These are phyloP conservation scores for Dasysyrphus tricinctus DNA, from an alignment of 2,888 invertebrate species.

Conservation along the genomic window DNA sequence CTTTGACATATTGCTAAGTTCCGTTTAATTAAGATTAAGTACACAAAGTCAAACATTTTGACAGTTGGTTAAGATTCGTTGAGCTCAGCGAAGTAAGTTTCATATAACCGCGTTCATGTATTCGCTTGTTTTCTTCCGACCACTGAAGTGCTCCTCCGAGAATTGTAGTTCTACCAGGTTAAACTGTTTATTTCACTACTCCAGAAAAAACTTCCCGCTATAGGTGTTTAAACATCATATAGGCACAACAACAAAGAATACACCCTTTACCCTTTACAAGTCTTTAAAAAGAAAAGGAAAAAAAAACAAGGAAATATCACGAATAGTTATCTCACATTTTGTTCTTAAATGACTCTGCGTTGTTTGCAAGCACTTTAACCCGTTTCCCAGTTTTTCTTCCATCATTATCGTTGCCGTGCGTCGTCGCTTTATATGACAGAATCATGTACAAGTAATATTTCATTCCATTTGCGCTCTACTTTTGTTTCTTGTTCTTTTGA, in stretches of 20 bases:
- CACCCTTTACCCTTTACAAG: not conserved
- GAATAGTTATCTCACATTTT: conserved; percentile 52
- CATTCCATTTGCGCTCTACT: conserved; percentile 35
- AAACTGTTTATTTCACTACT: not conserved
- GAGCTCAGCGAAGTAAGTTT: too few relatives aligned
- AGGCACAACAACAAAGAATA: not conserved
- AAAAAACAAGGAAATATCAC: conserved; percentile 15
- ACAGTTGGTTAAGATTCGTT: not conserved
- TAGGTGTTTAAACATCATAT: not conserved
- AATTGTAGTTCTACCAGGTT: too few relatives aligned
- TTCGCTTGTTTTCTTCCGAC: not conserved
- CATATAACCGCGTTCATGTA: too few relatives aligned
- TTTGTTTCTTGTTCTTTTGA: conserved; percentile 33
- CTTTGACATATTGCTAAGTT: too few relatives aligned
- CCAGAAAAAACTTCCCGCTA: not conserved
- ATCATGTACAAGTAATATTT: conserved; percentile 33
- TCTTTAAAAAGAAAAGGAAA: not conserved
- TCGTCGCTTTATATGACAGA: conserved; percentile 40
- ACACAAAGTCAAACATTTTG: not conserved
- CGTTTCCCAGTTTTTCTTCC: conserved; percentile 11
- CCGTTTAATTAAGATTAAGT: too few relatives aligned
- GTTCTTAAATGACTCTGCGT: conserved; percentile 48
- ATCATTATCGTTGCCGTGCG: conserved; percentile 7
- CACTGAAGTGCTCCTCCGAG: too few relatives aligned
- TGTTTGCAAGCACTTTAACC: conserved; percentile 46